Percentiles rank a stretch among this genome's conserved stretches.
phyloP scores from a whole-genome alignment of 1,140 invertebrate genomes.

The Carcinoscorpius rotundicauda region DNA sequence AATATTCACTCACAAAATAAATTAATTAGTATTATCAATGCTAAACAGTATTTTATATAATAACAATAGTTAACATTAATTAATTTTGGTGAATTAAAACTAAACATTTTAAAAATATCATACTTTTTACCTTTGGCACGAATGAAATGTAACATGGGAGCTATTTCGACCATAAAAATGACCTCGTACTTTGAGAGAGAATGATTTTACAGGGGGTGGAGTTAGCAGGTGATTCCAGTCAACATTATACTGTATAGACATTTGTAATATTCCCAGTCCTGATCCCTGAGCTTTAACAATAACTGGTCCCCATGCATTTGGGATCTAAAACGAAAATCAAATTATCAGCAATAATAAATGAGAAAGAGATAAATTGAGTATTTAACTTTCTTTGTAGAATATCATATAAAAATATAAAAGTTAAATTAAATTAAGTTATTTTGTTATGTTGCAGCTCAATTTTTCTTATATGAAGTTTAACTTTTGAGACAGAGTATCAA shows the following conservation, averaged over 20 bases:
- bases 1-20: no score
- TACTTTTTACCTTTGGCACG: conserved; percentile 49
- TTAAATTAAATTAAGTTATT: neutral
- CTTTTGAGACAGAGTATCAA: neutral
- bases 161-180: conserved; percentile 79
- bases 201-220: conserved; percentile 63
- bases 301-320: conserved; percentile 82
- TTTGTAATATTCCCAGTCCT: conserved; percentile 80
- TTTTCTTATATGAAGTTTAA: neutral
- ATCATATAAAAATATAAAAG: neutral
- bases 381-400: neutral
- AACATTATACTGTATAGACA: conserved; percentile 90
- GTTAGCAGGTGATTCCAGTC: conserved; percentile 74
- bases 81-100: neutral
- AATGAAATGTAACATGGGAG: conserved; percentile 72
- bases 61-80: neutral
- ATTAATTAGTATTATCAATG: no score
- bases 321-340: conserved; percentile 46
- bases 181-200: conserved; percentile 55
- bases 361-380: neutral
- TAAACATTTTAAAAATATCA: neutral
- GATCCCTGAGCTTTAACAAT: conserved; percentile 78
- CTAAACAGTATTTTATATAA: no score
- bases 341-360: neutral
- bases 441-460: neutral